A percentile compares a stretch with the other conserved stretches of the same genome.
phyloP scores from a whole-genome alignment of 2,113 vertebrate species.

The Gadus macrocephalus region DNA sequence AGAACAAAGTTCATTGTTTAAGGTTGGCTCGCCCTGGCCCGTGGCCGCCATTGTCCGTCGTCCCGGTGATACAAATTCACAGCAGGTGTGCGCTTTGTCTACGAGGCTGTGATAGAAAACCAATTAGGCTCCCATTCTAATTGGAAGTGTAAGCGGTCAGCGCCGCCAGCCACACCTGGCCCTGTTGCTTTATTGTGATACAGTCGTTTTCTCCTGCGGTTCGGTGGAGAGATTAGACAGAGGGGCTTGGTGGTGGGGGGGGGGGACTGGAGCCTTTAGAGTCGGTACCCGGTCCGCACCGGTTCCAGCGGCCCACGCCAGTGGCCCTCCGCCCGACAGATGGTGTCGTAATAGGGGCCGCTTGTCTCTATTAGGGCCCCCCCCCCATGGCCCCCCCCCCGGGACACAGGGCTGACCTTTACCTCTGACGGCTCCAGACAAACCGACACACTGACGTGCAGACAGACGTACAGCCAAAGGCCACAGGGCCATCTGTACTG shows the following conservation, averaged over 20 bases:
- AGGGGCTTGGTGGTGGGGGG: slow-evolving; percentile 6
- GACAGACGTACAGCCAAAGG: too few species aligned
- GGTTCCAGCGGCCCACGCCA: too few species aligned
- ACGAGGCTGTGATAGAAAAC: slow-evolving; percentile 8
- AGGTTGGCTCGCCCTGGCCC: too few species aligned
- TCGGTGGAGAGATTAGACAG: slow-evolving; percentile 3
- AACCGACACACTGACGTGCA: too few species aligned
- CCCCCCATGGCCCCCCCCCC: slow-evolving; percentile 7
- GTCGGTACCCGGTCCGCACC: too few species aligned
- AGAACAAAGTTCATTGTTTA: too few species aligned
- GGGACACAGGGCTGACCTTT: slow-evolving; percentile 32
- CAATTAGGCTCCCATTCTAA: slow-evolving; percentile 14
- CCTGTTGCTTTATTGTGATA: slow-evolving; percentile 32
- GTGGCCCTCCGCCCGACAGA: slow-evolving; percentile 44
- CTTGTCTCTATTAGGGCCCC: slow-evolving; percentile 63
- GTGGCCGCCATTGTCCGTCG: too few species aligned
- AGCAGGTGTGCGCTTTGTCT: too few species aligned
- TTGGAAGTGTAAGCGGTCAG: slow-evolving; percentile 25
- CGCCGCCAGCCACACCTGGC: slow-evolving; percentile 13
- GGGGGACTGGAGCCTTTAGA: slow-evolving; percentile 27
- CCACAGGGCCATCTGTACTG: background rate
- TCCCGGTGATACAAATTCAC: too few species aligned
- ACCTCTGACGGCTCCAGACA: slow-evolving; percentile 11
- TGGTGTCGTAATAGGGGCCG: slow-evolving; percentile 65
- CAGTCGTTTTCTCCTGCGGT: slow-evolving; percentile 39